Percentiles rank a stretch among this genome's conserved stretches.
These are phyloP conservation scores for Enteromius radiatus DNA, from an alignment of 2,797 vertebrate genomes.

Conservation along the genomic window DNA sequence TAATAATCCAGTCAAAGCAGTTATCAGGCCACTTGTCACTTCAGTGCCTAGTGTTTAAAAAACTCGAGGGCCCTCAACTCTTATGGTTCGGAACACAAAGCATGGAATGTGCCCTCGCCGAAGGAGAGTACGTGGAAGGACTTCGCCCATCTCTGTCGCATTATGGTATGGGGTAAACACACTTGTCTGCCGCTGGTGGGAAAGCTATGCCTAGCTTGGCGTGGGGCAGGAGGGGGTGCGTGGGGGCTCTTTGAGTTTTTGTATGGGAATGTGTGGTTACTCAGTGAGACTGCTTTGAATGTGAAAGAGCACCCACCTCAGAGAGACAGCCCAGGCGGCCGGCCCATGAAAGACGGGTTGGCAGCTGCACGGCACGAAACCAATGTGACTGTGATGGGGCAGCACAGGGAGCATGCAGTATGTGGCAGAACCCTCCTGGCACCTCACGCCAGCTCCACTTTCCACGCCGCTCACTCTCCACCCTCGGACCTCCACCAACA, in stretches of 20 bases:
- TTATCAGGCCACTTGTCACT: constrained; percentile 48
- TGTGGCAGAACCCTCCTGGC: constrained; percentile 79
- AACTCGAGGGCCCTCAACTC: constrained; percentile 34
- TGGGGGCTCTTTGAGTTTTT: constrained; percentile 61
- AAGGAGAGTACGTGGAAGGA: constrained; percentile 52
- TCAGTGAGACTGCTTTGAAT: constrained; percentile 65
- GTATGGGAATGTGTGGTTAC: constrained; percentile 59
- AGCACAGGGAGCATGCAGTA: constrained; percentile 67
- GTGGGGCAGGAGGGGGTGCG: constrained; percentile 56
- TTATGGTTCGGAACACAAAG: constrained; percentile 40
- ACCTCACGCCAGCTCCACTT: constrained; percentile 82
- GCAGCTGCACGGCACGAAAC: constrained; percentile 62
- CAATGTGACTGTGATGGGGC: constrained; percentile 55
- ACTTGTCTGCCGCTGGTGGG: constrained; percentile 63
- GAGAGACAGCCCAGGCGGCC: constrained; percentile 61
- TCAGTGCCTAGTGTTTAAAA: constrained; percentile 37
- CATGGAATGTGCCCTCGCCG: constrained; percentile 56
- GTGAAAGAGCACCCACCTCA: constrained; percentile 68
- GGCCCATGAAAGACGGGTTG: constrained; percentile 64
- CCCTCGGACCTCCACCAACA: constrained; percentile 58
- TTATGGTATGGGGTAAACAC: constrained; percentile 53
- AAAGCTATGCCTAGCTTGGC: constrained; percentile 62
- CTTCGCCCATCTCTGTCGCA: constrained; percentile 48
- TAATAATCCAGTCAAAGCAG: constrained; percentile 30
- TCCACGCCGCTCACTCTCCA: constrained; percentile 81